Evolutionary conservation across 2,888 invertebrate species (phyloP), one percentile per base, ranked within the genome.

Genomic region (Meiosimyza platycephala): DNA sequence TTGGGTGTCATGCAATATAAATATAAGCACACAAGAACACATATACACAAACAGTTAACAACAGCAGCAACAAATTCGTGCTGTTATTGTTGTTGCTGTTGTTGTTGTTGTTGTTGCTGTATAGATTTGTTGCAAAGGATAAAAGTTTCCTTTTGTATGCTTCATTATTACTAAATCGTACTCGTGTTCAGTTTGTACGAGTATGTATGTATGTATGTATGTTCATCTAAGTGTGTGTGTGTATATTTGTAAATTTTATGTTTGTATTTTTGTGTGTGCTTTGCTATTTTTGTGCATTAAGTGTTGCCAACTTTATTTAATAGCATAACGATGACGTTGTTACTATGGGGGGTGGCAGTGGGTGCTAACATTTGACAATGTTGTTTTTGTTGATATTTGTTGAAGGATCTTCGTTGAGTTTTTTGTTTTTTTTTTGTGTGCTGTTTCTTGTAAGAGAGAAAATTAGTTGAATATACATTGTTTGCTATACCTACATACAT

Each of bases 251-350:
- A 74, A 78, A 76, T 71, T 28, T 28, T 28, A 28, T 54, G 76
- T 79, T 78, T 52, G 54, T 64, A 54, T 71, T 72, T 64, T 59
- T 57, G 51, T 75, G 60, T 28, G 7, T 71, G 33, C 28, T 50
- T 69, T 66, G 52, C 77, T 79, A 40, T 51, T 74, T 51, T 72
- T 76, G 79, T 81, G 81, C 82, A 81, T 82, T 81, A 83, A 84
- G 84, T 84, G 84, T 83, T 83, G 84, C 84, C 84, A 84, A 84
- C 82, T 84, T 83, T 82, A 83, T 83, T 84, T 82, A 82, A 84
- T 81, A 82, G 81, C 80, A 81, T 82, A 80, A 84, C 79, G 83
- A 84, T 82, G 82, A 84, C 82, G 83, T 78, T 68, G 52, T 51
- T 71, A 22, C 28, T 55, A 3, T 7, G 64, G 55, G 47, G 47